These are phyloP conservation scores for Drosophila pectinifera DNA, from an alignment of 1,140 invertebrate species.

Conservation along the genomic window DNA sequence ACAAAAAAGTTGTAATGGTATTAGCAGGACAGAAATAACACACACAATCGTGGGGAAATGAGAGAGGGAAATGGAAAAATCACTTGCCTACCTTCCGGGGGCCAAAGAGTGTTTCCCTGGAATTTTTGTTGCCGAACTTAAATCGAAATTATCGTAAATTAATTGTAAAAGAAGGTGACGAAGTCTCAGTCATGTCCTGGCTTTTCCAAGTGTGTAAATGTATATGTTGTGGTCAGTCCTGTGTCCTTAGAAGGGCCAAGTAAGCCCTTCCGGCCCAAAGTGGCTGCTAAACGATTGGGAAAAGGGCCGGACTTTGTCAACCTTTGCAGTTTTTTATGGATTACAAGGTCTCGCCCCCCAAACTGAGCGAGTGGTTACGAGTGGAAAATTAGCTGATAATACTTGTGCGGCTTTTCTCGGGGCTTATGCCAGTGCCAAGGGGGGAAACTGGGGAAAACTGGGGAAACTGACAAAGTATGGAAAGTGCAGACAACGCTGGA, in stretches of 20 bases:
- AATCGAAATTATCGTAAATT: constrained; percentile 75
- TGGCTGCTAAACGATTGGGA: background rate
- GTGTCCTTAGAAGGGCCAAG: constrained; percentile 19
- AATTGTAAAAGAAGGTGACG: constrained; percentile 54
- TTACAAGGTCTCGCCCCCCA: constrained; percentile 40
- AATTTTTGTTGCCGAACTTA: constrained; percentile 48
- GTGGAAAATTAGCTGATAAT: constrained; percentile 47
- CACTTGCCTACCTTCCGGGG: constrained; percentile 49
- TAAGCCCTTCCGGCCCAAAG: constrained; percentile 10
- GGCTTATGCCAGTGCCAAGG: constrained; percentile 11
- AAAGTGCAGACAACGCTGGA: constrained; percentile 3
- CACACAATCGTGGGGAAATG: constrained; percentile 42
- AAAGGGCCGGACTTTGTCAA: constrained; percentile 59
- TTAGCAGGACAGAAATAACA: constrained; percentile 80
- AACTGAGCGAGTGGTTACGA: constrained; percentile 23
- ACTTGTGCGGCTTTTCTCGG: constrained; percentile 30
- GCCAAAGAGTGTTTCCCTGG: constrained; percentile 24
- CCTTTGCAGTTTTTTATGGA: constrained; percentile 69
- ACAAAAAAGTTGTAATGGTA: constrained; percentile 80
- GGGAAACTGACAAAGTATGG: constrained; percentile 4
- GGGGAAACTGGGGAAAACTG: background rate
- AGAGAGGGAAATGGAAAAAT: constrained; percentile 41
- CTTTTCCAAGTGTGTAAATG: background rate
- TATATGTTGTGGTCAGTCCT: constrained; percentile 1
- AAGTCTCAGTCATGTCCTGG: constrained; percentile 16